Conservation (phyloP, 2,113 vertebrate genomes). For the Puffinus mauretanicus region DNA sequence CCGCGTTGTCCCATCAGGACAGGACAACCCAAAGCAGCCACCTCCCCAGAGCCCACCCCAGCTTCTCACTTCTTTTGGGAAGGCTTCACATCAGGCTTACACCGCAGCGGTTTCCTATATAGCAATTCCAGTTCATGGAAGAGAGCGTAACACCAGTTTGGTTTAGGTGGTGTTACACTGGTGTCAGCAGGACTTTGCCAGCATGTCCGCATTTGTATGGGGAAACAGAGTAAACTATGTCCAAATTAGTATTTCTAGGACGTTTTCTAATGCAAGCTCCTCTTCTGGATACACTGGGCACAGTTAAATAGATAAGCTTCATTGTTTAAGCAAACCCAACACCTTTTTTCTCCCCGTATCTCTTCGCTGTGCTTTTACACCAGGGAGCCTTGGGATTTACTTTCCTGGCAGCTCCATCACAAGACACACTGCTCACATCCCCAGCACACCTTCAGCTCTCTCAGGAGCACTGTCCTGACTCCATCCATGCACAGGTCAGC, state of each 20-base stretch:
- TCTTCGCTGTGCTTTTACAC: background rate
- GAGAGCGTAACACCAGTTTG: fast-evolving
- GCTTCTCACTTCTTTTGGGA: background rate
- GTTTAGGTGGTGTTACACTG: background rate
- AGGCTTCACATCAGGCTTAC: background rate
- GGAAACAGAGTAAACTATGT: background rate
- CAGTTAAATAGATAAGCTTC: background rate
- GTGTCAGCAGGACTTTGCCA: background rate
- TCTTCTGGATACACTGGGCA: background rate
- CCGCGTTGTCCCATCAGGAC: background rate
- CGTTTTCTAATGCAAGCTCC: background rate
- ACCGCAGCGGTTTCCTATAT: background rate
- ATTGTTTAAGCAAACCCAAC: background rate
- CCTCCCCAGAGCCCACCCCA: background rate
- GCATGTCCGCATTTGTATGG: background rate
- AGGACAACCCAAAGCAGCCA: background rate
- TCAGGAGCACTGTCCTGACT: background rate
- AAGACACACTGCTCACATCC: background rate
- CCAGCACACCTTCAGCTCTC: background rate
- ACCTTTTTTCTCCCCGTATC: background rate
- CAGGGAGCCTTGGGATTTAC: background rate
- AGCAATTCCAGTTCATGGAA: background rate
- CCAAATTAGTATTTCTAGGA: background rate
- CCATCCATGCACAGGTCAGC: background rate
- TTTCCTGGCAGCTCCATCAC: background rate